These are phyloP conservation scores for Adelognathus sp. DNA, from an alignment of 2,888 invertebrate species.

Conservation along the genomic window DNA sequence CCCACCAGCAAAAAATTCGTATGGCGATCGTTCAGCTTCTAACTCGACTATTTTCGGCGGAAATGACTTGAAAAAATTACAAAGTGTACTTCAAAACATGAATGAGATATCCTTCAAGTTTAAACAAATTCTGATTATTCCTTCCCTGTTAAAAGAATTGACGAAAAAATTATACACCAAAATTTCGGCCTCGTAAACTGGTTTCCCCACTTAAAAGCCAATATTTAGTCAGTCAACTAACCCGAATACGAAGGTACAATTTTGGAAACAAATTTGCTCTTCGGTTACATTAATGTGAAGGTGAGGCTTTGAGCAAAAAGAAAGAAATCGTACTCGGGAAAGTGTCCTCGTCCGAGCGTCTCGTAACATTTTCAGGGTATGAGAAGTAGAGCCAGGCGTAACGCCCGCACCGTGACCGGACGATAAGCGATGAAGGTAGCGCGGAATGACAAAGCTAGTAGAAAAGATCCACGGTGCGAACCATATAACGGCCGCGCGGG, in stretches of 20 bases:
- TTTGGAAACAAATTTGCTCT: neutral
- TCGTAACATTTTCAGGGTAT: conserved; percentile 51
- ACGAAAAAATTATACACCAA: too few species aligned
- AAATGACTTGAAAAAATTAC: too few species aligned
- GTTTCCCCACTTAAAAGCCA: too few species aligned
- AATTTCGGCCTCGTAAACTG: too few species aligned
- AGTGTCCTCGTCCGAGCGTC: conserved; percentile 29
- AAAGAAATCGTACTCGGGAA: conserved; percentile 2
- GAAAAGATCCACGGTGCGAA: conserved; percentile 54
- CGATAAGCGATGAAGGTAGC: conserved; percentile 53
- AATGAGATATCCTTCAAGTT: too few species aligned
- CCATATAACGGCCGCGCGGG: conserved; percentile 62
- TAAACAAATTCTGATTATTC: too few species aligned
- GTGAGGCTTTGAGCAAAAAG: neutral
- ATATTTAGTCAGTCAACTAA: too few species aligned
- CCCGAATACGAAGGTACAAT: neutral
- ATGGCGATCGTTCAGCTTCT: too few species aligned
- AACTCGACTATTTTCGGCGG: too few species aligned
- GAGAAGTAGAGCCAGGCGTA: conserved; percentile 44
- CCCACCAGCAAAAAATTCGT: too few species aligned
- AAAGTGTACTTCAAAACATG: too few species aligned
- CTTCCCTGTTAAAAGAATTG: too few species aligned
- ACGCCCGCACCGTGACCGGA: conserved; percentile 23
- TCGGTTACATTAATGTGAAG: neutral
- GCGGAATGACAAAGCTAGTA: conserved; percentile 44